phyloP scores from a whole-genome alignment of 1,140 invertebrate species.

The Mactra quadrangularis region DNA sequence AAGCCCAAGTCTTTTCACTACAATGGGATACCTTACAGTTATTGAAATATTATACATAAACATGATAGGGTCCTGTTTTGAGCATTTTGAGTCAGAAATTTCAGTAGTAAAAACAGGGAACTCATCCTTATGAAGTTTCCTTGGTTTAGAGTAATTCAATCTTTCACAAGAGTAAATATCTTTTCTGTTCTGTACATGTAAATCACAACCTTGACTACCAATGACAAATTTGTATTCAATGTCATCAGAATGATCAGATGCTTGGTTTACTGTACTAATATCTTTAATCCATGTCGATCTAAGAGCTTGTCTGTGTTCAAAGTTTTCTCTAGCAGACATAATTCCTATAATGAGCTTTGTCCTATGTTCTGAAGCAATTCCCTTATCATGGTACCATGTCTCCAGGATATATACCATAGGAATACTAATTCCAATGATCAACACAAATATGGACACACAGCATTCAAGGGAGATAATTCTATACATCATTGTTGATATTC shows the following conservation, averaged over 20 bases:
- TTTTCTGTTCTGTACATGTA: constrained; percentile 38
- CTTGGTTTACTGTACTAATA: neutral
- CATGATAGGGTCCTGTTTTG: too few species aligned
- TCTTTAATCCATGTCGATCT: constrained; percentile 70
- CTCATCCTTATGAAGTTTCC: neutral
- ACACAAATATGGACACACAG: constrained; percentile 1
- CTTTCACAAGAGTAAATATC: constrained; percentile 37
- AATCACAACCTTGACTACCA: constrained; percentile 51
- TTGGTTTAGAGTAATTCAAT: constrained; percentile 16
- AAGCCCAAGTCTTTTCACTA: constrained; percentile 49
- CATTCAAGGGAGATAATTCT: neutral
- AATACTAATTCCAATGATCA: neutral
- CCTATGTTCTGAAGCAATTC: neutral
- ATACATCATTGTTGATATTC: neutral
- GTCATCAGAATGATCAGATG: neutral
- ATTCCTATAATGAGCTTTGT: constrained; percentile 67
- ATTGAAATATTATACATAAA: constrained; percentile 22
- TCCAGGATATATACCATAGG: neutral
- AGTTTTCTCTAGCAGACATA: constrained; percentile 73
- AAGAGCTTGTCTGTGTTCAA: constrained; percentile 68
- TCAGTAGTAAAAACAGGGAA: neutral
- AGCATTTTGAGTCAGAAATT: neutral
- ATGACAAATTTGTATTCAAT: constrained; percentile 54
- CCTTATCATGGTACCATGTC: too few species aligned
- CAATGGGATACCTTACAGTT: constrained; percentile 45